These are phyloP conservation scores for Cyanistes caeruleus DNA, from an alignment of 2,113 vertebrate species.

Conservation along the genomic window DNA sequence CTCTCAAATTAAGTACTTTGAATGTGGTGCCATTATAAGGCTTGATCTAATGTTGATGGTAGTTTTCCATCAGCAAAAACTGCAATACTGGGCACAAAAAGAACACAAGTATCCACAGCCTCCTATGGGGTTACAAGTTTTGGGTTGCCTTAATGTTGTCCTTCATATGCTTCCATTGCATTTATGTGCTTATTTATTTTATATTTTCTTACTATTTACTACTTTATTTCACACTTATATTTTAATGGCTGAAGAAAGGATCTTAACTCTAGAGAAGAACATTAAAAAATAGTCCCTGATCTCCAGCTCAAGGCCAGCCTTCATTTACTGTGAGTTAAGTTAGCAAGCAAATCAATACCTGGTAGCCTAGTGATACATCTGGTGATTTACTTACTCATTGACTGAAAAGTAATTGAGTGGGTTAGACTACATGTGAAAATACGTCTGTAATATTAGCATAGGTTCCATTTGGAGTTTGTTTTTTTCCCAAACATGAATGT, in stretches of 20 bases:
- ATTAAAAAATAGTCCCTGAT: neutral
- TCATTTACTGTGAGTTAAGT: constrained; percentile 2
- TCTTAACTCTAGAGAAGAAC: neutral
- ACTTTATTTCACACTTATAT: neutral
- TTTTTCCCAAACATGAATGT: neutral
- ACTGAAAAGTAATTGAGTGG: constrained; percentile 21
- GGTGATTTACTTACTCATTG: constrained; percentile 45
- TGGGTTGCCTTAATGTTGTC: neutral
- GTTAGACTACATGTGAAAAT: neutral
- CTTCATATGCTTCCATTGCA: neutral
- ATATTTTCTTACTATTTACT: neutral
- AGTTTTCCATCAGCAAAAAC: neutral
- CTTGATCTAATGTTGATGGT: constrained; percentile 7
- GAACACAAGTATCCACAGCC: neutral
- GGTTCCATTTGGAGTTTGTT: neutral
- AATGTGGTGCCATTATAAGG: constrained; percentile 12
- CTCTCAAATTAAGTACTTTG: constrained; percentile 43
- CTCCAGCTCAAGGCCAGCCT: constrained; percentile 17
- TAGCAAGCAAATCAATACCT: constrained; percentile 33
- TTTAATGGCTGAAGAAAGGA: neutral
- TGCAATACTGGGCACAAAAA: neutral
- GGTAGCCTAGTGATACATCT: neutral
- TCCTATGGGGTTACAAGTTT: neutral
- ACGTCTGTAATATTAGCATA: neutral
- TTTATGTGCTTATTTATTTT: neutral